Base-by-base conservation (phyloP, 2,888 invertebrate species). In the Thereva unica region DNA sequence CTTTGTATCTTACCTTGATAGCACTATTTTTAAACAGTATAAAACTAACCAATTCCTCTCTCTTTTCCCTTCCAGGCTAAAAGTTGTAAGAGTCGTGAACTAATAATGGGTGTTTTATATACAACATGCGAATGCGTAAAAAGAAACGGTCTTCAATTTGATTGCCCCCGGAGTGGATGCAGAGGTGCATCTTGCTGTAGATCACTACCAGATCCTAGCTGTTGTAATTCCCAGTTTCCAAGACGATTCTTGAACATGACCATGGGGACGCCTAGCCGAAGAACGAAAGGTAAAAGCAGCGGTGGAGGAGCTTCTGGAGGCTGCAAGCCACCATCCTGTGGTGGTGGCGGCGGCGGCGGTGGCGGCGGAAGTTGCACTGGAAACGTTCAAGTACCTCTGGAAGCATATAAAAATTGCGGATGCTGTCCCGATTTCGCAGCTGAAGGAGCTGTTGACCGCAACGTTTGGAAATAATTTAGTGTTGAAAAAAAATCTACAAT, bases 111-210 rank as follows among this genome's bases (percentile, higher is more conserved):
- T 23, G 75, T 80, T 66, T 74, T 84, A 61, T 80, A 82, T 63
- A 75, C 78, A 7, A 82, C 82, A 45, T 85, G 84, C 71, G 80
- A 82, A 45, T 85, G 84, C 73, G 80, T 81, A 66, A 80, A 78
- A 71, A 75, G 80, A 40, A 83, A 84, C 71, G 84, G 84, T n/a
- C 75, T 84, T 41, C 84, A 84, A 72, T 80, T 83, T 56, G 82
- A 83, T 66, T 85, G 84, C 72, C 81, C 76, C 4, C 76, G 84
- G 65, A 77, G 77, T 0, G 78, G 76, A 41, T 84, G 84, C 68
- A 78, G 76, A 52, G 82, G 83, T n/a, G 75, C 77, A 5, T 80
- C 78, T 0, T 76, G 75, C 53, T 83, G 82, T 69, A 68, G 78
- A 5, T 78, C 76, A 3, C 72, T 74, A 65, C 82, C 82, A 4